Evolutionary conservation across 2,797 vertebrate species (phyloP), one percentile per base, ranked within the genome.

Genomic region (Gymnocypris eckloni): DNA sequence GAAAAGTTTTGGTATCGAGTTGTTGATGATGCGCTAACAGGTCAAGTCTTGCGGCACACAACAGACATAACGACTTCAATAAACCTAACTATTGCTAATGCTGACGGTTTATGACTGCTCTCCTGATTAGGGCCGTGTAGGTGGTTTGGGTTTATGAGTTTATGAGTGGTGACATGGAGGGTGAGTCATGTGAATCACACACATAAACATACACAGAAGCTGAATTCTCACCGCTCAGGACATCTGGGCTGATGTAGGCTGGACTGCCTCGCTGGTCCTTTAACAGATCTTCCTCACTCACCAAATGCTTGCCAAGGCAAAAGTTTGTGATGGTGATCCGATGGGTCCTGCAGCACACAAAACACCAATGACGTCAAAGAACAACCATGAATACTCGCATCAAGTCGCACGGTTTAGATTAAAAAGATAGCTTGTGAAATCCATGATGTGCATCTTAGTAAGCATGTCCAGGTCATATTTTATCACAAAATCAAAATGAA

Each of bases 221-320:
- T 22, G 37, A 9, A 79, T 61, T 11, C 98, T 86, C 92, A 99
- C 98, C 97, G 0, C 98, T 99, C 85, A 99, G 95, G 77, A 99
- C 98, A 7, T 99, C 98, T 0, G 98, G 98, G 90, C 98, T 99
- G 92, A 99, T 99, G 92, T 99, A 99, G 86, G 98, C 98, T 0
- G 98, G 98, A 94, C 98, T 99, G 89, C 98, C 98, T 86, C 98
- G 95, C 96, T 99, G 98, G 95, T 99, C 98, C 93, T 99, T 99
- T 92, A 99, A 94, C 86, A 99, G 95, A 94, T 99, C 98, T 0
- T 98, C 98, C 89, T 99, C 98, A 0, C 98, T 99, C 92, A 99
- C 98, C 45, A 99, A 95, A 94, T 99, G 98, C 93, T 99, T 99
- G 85, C 98, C 98, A 20, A 99, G 96, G 94, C 98, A 99, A 95